Conservation (phyloP, 1,140 invertebrate species). For the Zaprionus africanus region DNA sequence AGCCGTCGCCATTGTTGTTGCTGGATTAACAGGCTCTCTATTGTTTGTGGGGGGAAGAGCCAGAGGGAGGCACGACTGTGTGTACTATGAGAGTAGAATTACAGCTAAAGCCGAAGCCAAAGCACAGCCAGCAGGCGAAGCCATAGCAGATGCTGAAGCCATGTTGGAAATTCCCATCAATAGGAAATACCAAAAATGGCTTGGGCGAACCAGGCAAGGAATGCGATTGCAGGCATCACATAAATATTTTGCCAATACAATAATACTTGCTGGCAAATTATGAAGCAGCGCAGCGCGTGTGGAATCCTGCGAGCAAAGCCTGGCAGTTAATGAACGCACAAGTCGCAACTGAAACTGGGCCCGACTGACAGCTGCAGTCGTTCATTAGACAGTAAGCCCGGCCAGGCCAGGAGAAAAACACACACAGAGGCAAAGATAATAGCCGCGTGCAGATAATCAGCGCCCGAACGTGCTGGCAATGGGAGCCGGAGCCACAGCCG, state of each 20-base stretch:
- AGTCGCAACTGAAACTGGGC: conserved; percentile 9
- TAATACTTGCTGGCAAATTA: conserved; percentile 56
- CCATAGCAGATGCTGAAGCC: background rate
- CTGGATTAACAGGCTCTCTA: conserved; percentile 56
- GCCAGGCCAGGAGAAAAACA: background rate
- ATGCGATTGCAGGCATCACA: conserved; percentile 48
- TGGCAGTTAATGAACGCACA: conserved; percentile 22
- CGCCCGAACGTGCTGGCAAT: conserved; percentile 52
- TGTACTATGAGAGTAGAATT: conserved; percentile 37
- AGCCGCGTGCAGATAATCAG: conserved; percentile 74
- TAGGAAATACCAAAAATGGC: conserved; percentile 65
- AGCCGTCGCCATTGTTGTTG: conserved; percentile 58
- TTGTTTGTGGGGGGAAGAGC: conserved; percentile 21
- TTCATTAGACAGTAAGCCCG: conserved; percentile 50
- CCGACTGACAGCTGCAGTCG: conserved; percentile 32
- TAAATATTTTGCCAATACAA: conserved; percentile 71
- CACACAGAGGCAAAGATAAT: conserved; percentile 27
- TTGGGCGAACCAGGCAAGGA: conserved; percentile 23
- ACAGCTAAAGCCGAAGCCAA: conserved; percentile 17
- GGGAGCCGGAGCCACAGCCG: background rate
- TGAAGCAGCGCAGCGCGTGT: background rate
- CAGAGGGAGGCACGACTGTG: conserved; percentile 33
- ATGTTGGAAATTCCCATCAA: conserved; percentile 56
- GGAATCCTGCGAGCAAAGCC: conserved; percentile 14
- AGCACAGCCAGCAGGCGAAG: background rate